A percentile compares a stretch with the other conserved stretches of the same genome.
Evolutionary conservation across 2,888 invertebrate species (phyloP).

Genomic region (Eutolmus rufibarbis): DNA sequence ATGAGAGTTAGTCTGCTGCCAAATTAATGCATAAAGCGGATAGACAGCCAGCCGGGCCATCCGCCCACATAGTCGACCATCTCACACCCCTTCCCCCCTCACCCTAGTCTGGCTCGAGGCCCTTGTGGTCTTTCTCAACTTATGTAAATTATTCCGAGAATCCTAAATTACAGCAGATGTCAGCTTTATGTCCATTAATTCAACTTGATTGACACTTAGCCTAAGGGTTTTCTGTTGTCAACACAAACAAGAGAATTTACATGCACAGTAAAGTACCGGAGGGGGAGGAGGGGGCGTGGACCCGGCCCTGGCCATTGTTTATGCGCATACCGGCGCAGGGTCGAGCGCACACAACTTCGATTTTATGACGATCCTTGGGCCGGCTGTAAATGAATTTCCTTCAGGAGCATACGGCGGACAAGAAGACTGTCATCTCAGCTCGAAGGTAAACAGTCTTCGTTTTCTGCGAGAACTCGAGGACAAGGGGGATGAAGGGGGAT

Average conservation of each 20-base stretch:
- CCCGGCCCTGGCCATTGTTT: not conserved
- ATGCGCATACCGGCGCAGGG: not conserved
- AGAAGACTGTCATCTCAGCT: not conserved
- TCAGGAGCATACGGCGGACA: not conserved
- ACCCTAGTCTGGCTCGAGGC: not conserved
- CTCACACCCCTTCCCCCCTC: no score
- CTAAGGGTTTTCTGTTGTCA: constrained; percentile 23
- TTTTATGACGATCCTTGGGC: not conserved
- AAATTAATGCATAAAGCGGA: constrained; percentile 11
- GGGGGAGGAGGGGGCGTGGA: not conserved
- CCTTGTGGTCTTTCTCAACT: constrained; percentile 32
- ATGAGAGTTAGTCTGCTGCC: not conserved
- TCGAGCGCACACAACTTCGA: not conserved
- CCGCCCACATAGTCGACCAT: not conserved
- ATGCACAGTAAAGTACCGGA: not conserved
- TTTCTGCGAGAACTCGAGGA: not conserved
- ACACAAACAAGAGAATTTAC: not conserved
- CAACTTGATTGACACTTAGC: constrained; percentile 44
- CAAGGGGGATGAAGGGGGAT: not conserved
- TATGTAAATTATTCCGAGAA: constrained; percentile 45
- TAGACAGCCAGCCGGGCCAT: not conserved
- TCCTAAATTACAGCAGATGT: constrained; percentile 39
- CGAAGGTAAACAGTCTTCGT: not conserved
- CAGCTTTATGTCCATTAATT: constrained; percentile 44
- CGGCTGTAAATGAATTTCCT: constrained; percentile 20